Conservation (phyloP, 2,113 vertebrate genomes). For the Pterophyllum scalare region DNA sequence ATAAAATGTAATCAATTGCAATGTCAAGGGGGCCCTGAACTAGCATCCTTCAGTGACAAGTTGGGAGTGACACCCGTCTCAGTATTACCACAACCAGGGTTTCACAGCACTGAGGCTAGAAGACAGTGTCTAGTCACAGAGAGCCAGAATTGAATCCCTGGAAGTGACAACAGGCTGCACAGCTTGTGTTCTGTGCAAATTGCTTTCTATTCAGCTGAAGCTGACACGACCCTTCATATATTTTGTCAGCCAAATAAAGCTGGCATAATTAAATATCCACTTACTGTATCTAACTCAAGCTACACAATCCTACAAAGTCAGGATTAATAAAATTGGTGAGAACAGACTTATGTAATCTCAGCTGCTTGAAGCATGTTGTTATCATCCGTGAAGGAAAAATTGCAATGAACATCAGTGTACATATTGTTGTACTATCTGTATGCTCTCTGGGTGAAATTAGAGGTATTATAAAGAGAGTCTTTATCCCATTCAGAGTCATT, state of each 20-base stretch:
- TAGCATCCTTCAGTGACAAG: background rate
- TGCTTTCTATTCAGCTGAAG: background rate
- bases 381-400: background rate
- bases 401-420: background rate
- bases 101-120: background rate
- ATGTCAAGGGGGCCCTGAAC: background rate
- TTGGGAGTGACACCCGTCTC: background rate
- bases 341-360: background rate
- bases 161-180: background rate
- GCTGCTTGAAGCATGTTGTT: background rate
- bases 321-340: background rate
- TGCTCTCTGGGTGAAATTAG: background rate
- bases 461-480: background rate
- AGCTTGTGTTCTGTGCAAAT: background rate
- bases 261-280: background rate
- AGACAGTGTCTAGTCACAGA: background rate
- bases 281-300: background rate
- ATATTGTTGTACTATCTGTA: background rate
- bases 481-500: slow-evolving; percentile 3
- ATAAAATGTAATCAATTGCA: background rate
- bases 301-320: background rate
- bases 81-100: background rate
- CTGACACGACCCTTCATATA: background rate
- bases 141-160: background rate
- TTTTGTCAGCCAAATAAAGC: background rate